Base-by-base conservation (phyloP, 2,113 vertebrate genomes). In the Tragulus kanchil region DNA sequence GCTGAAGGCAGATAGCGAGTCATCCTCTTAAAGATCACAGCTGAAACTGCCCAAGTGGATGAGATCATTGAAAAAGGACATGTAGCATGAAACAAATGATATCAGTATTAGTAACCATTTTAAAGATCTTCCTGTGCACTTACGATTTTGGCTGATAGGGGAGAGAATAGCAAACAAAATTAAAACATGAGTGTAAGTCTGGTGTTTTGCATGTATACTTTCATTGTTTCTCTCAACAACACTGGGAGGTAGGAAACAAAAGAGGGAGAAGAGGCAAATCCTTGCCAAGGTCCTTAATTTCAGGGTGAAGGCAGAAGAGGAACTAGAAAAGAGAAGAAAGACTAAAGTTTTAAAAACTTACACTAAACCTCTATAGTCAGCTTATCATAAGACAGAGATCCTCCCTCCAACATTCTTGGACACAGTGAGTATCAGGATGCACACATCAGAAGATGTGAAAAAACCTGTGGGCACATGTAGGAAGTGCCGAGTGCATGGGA, bases 311-410 rank as follows among this genome's bases (percentile, higher is more conserved):
- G 36, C 58, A 62, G 31, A 94, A 69, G 77, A 85, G 19, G 62
- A 95, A 90, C 52, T 62, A 79, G 61, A 85, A 96, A 97, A 86
- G 9, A 65, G 58, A 95, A 97, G 58, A 94, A 75, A 88, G 62
- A 75, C 17, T 23, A 81, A 52, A 26, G 42, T 83, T 93, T 75
- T 61, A 23, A 25, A 93, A 94, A 62, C 42, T 85, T 89, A 61
- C 23, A 28, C 85, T 82, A 96, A 85, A n/a, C 28, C 31, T 79
- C 69, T 75, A 75, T 9, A 95, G 71, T 9, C 58, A 97, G 73
- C 9, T 84, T 89, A n/a, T 56, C 67, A 48, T 77, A 21, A 62
- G 28, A 78, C 42, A 75, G 65, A 77, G 48, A 65, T 77, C 31
- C 48, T 91, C 59, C 31, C 42, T 77, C 36, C 42, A 19, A 13